Percentiles rank a stretch among this genome's conserved stretches.
These are phyloP conservation scores for Isotomurus palustris DNA, from an alignment of 2,888 invertebrate genomes.

Conservation along the genomic window DNA sequence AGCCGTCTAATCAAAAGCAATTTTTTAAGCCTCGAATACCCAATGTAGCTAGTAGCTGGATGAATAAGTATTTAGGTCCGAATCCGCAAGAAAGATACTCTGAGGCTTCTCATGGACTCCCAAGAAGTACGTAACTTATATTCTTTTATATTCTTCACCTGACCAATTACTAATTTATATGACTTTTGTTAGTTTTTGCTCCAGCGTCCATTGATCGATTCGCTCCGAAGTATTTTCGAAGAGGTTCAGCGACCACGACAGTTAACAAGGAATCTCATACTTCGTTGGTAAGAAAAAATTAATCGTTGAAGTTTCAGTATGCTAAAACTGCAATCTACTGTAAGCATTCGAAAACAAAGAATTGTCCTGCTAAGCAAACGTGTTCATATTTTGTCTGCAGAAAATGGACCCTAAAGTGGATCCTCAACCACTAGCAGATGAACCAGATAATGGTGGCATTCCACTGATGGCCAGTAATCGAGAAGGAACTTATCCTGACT, in stretches of 20 bases:
- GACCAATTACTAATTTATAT: background rate
- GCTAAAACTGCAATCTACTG: too few relatives aligned
- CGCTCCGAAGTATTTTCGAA: conserved; percentile 30
- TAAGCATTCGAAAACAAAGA: too few relatives aligned
- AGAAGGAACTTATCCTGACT: background rate
- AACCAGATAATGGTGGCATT: background rate
- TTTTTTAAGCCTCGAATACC: conserved; percentile 18
- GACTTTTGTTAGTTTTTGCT: conserved; percentile 18
- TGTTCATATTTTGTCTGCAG: too few relatives aligned
- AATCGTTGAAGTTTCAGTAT: too few relatives aligned
- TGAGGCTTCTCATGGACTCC: too few relatives aligned
- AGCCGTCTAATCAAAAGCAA: conserved; percentile 10
- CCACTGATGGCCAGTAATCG: background rate
- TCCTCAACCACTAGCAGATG: background rate
- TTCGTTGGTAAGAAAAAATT: too few relatives aligned
- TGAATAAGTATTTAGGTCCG: conserved; percentile 21
- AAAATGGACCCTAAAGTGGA: background rate
- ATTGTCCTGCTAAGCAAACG: too few relatives aligned
- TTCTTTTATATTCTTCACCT: too few relatives aligned
- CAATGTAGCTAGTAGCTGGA: conserved; percentile 28
- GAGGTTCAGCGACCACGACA: background rate
- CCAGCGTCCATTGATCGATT: conserved; percentile 33
- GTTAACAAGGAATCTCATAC: background rate
- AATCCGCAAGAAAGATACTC: too few relatives aligned
- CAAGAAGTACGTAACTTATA: too few relatives aligned